Percentiles rank a stretch among this genome's conserved stretches.
Evolutionary conservation across 2,888 invertebrate species (phyloP).

Genomic region (Cremastinae sp.): DNA sequence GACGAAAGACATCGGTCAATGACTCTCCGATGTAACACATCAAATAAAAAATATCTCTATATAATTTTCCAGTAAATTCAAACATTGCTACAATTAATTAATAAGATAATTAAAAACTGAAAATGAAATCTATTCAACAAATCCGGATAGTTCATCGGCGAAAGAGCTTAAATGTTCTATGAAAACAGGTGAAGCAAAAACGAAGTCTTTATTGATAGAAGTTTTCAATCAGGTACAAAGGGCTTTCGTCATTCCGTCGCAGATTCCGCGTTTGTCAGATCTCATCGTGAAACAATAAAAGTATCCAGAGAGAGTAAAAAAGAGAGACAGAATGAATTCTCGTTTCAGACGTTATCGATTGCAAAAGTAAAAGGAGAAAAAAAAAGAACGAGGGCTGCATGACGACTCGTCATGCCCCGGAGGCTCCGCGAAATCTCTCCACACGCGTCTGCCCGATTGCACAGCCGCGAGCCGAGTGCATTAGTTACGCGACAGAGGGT

Average conservation of each 20-base stretch:
- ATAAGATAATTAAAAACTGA: no score
- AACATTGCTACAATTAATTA: no score
- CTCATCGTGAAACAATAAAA: conserved; percentile 38
- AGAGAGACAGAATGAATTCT: conserved; percentile 29
- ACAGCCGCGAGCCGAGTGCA: conserved; percentile 18
- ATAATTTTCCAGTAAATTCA: no score
- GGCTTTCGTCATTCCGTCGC: conserved; percentile 39
- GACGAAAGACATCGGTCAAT: no score
- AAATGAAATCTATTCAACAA: no score
- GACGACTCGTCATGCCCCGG: conserved; percentile 21
- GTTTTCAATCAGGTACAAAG: conserved; percentile 24
- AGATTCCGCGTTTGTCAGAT: conserved; percentile 40
- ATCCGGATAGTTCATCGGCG: no score
- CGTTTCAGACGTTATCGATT: conserved; percentile 52
- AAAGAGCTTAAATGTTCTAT: no score
- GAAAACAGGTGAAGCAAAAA: no score
- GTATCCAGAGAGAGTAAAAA: conserved; percentile 21
- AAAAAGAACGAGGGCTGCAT: conserved; percentile 22
- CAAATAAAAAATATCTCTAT: no score
- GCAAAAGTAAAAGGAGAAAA: conserved; percentile 20
- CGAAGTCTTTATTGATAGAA: conserved; percentile 40
- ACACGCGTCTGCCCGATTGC: neutral
- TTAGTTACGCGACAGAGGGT: conserved; percentile 26
- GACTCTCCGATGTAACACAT: no score
- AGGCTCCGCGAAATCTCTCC: conserved; percentile 13